These are phyloP conservation scores for Taphrorychus bicolor DNA, from an alignment of 2,888 invertebrate species.

Conservation along the genomic window DNA sequence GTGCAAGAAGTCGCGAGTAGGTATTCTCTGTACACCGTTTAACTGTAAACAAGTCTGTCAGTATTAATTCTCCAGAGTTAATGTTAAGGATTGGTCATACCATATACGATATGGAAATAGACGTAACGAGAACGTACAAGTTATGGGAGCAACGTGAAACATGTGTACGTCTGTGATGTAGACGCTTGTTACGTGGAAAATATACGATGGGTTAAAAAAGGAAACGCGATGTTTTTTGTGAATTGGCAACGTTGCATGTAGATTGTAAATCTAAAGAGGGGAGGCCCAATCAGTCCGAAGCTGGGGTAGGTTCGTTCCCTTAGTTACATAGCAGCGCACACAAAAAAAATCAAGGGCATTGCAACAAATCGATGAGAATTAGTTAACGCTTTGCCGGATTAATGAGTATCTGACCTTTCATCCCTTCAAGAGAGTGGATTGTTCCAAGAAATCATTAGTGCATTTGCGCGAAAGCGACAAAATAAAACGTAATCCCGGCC, in stretches of 20 bases:
- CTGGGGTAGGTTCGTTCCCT: slow-evolving; percentile 35
- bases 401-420: slow-evolving; percentile 20
- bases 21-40: slow-evolving; percentile 33
- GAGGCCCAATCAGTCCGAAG: slow-evolving; percentile 24
- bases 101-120: slow-evolving; percentile 57
- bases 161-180: slow-evolving; percentile 9
- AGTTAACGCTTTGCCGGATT: slow-evolving; percentile 24
- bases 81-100: slow-evolving; percentile 48
- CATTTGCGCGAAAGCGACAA: too few species aligned
- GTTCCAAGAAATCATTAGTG: too few species aligned
- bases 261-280: slow-evolving; percentile 15
- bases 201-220: neutral
- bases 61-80: slow-evolving; percentile 49
- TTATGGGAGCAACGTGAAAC: slow-evolving; percentile 44
- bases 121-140: slow-evolving; percentile 55
- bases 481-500: too few species aligned
- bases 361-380: slow-evolving; percentile 7
- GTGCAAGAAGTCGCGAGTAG: slow-evolving; percentile 2
- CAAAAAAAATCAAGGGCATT: too few species aligned
- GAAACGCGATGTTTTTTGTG: slow-evolving; percentile 3
- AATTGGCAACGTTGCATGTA: neutral
- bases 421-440: slow-evolving; percentile 5
- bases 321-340: too few species aligned
- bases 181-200: slow-evolving; percentile 4
- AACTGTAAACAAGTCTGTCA: slow-evolving; percentile 49